Percentiles rank a stretch among this genome's conserved stretches.
phyloP scores from a whole-genome alignment of 2,113 vertebrate genomes.

The Lophius piscatorius region DNA sequence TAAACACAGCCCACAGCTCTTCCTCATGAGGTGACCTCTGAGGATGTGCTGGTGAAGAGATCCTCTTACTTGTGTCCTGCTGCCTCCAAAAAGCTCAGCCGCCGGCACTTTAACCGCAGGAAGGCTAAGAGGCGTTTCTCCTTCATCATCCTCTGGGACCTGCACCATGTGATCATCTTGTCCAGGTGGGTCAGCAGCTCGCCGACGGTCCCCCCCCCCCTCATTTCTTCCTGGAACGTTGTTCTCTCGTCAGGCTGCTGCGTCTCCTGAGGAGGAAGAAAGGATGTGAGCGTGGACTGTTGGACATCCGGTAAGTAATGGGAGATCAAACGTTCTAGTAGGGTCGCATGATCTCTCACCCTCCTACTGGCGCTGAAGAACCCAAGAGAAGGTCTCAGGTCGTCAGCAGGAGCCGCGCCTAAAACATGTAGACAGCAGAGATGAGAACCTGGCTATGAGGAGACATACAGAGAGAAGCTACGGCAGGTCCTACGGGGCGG shows the following conservation, averaged over 20 bases:
- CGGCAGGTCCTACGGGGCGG: too few relatives aligned
- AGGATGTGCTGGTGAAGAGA: too few relatives aligned
- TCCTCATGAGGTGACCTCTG: background rate
- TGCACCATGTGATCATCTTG: constrained; percentile 70
- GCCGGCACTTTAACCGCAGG: constrained; percentile 66
- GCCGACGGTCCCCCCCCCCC: constrained; percentile 46
- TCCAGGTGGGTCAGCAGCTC: constrained; percentile 55
- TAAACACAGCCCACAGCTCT: background rate
- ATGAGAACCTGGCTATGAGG: too few relatives aligned
- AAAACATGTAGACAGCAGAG: background rate
- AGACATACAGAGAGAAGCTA: too few relatives aligned
- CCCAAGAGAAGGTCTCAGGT: constrained; percentile 25
- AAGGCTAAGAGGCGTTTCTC: constrained; percentile 60
- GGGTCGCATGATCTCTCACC: constrained; percentile 38
- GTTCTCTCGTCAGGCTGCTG: constrained; percentile 6
- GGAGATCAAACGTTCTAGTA: background rate
- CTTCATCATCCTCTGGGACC: constrained; percentile 43
- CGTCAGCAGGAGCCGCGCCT: constrained; percentile 11
- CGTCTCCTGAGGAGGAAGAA: background rate
- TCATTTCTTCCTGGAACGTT: constrained; percentile 49
- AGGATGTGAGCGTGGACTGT: background rate
- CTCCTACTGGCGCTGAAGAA: constrained; percentile 2
- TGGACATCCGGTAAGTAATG: background rate
- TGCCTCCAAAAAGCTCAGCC: constrained; percentile 65
- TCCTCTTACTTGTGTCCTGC: constrained; percentile 74